Evolutionary conservation across 1,140 invertebrate genomes (phyloP).

Genomic region (Mylabris phalerata): DNA sequence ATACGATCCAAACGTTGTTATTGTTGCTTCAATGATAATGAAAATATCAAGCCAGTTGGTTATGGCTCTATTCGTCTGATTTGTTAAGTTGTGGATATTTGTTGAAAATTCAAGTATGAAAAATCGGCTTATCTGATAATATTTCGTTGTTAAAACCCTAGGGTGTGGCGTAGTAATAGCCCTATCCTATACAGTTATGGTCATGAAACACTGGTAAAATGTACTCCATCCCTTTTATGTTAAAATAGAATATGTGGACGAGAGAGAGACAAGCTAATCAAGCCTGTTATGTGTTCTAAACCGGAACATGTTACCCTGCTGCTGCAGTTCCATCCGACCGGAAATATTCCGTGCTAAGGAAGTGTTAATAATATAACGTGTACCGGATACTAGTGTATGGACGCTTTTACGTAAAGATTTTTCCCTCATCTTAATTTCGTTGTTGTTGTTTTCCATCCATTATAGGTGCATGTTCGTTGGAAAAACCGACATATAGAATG

Average conservation of each 20-base stretch:
- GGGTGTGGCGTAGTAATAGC: slow-evolving; percentile 7
- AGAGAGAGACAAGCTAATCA: slow-evolving; percentile 3
- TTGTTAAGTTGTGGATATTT: too few species aligned
- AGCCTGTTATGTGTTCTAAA: slow-evolving; percentile 13
- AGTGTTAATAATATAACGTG: slow-evolving; percentile 13
- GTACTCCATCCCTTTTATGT: too few species aligned
- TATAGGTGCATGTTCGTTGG: too few species aligned
- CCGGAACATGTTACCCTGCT: slow-evolving; percentile 12
- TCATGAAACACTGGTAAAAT: too few species aligned
- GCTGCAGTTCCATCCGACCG: slow-evolving; percentile 7
- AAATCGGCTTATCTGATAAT: slow-evolving; percentile 13
- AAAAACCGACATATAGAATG: neutral
- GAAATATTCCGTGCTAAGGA: slow-evolving; percentile 15
- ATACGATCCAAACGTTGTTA: too few species aligned
- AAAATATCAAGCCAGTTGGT: too few species aligned
- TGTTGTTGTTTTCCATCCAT: too few species aligned
- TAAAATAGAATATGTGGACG: too few species aligned
- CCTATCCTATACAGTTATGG: neutral
- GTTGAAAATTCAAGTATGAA: too few species aligned
- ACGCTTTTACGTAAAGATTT: slow-evolving; percentile 5
- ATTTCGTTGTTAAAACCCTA: slow-evolving; percentile 3
- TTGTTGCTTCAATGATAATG: too few species aligned
- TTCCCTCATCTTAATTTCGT: too few species aligned
- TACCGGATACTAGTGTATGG: slow-evolving; percentile 1
- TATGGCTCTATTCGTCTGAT: too few species aligned